A percentile compares a stretch with the other conserved stretches of the same genome.
Evolutionary conservation across 2,113 vertebrate genomes (phyloP).

Genomic region (Fulica atra): DNA sequence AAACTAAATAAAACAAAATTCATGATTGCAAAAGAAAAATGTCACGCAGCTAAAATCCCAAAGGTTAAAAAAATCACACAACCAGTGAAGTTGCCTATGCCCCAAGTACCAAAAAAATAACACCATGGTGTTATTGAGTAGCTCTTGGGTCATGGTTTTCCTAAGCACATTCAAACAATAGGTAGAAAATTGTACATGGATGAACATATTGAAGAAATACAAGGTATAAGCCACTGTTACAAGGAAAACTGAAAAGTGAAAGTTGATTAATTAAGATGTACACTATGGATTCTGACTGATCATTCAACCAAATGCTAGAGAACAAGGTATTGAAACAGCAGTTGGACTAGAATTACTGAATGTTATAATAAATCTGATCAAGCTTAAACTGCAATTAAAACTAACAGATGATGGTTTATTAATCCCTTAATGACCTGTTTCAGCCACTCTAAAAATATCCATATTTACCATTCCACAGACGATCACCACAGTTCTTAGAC

Average conservation of each 20-base stretch:
- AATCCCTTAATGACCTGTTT: background rate
- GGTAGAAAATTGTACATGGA: background rate
- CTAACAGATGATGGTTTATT: background rate
- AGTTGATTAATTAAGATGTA: background rate
- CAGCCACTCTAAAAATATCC: conserved; percentile 9
- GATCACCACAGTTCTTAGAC: background rate
- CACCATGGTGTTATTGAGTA: background rate
- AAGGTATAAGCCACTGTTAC: background rate
- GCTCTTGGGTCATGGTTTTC: background rate
- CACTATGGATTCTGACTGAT: background rate
- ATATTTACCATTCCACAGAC: conserved; percentile 19
- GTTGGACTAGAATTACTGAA: background rate
- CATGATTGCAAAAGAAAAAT: background rate
- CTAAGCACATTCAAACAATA: background rate
- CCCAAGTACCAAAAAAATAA: background rate
- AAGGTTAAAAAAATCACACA: background rate
- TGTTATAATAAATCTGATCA: background rate
- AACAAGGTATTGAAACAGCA: background rate
- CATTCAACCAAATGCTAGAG: background rate
- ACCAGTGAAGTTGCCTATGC: background rate
- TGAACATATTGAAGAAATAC: background rate
- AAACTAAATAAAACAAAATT: conserved; percentile 11
- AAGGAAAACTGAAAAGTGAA: background rate
- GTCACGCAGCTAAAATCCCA: background rate
- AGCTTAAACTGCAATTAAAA: background rate